Conservation (phyloP, 2,888 invertebrate species). For the Pyrrhia umbra region DNA sequence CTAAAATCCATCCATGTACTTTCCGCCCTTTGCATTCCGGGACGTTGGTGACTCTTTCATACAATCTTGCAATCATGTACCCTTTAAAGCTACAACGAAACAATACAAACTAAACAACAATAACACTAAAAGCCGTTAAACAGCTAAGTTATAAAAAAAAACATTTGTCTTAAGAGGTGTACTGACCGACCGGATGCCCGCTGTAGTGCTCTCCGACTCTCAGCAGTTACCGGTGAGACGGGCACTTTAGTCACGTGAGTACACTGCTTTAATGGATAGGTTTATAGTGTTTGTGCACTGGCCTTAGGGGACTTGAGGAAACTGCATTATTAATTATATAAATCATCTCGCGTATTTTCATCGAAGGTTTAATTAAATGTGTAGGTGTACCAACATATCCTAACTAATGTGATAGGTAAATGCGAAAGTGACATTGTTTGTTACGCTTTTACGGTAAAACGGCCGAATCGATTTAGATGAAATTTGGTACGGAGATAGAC, state of each 20-base stretch:
- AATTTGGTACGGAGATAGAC: too few relatives aligned
- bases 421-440: too few relatives aligned
- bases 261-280: slow-evolving; percentile 33
- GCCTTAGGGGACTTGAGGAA: not conserved
- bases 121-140: slow-evolving; percentile 14
- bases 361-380: not conserved
- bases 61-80: too few relatives aligned
- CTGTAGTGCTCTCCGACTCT: slow-evolving; percentile 29
- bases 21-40: too few relatives aligned
- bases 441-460: too few relatives aligned
- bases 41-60: too few relatives aligned
- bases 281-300: slow-evolving; percentile 20
- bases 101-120: not conserved
- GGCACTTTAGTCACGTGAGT: slow-evolving; percentile 41
- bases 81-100: not conserved
- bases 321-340: not conserved
- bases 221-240: slow-evolving; percentile 43
- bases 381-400: too few relatives aligned
- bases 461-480: too few relatives aligned
- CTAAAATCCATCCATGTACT: too few relatives aligned
- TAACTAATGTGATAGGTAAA: too few relatives aligned
- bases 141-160: slow-evolving; percentile 18
- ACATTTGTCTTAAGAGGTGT: slow-evolving; percentile 42
- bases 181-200: slow-evolving; percentile 27
- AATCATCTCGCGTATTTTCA: not conserved